phyloP scores from a whole-genome alignment of 1,140 invertebrate genomes.

The Proctacanthus coquilletti region DNA sequence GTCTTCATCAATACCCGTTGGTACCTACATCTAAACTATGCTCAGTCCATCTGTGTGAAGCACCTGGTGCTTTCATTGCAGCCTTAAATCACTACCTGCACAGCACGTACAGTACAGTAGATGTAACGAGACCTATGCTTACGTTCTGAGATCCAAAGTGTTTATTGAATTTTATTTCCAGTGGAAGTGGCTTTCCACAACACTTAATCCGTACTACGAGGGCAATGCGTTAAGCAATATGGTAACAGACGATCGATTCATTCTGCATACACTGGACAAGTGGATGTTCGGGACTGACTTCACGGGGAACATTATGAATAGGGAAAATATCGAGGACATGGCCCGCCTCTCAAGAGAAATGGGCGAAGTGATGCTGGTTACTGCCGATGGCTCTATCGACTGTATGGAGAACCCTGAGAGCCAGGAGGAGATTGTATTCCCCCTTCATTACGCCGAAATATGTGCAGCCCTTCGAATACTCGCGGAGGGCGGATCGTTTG shows the following conservation, averaged over 20 bases:
- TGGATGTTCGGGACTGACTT: conserved; percentile 79
- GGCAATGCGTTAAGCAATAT: conserved; percentile 54
- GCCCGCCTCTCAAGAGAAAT: conserved; percentile 14
- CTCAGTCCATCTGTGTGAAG: conserved; percentile 82
- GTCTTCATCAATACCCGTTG: conserved; percentile 46
- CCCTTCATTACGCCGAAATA: conserved; percentile 69
- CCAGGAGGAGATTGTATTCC: conserved; percentile 64
- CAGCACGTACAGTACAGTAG: conserved; percentile 33
- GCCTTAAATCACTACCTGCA: conserved; percentile 76
- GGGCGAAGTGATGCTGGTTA: conserved; percentile 41
- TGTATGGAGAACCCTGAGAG: conserved; percentile 68
- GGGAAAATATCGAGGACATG: conserved; percentile 48
- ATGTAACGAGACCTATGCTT: conserved; percentile 31
- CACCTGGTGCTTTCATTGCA: conserved; percentile 83
- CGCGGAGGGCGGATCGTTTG: conserved; percentile 53
- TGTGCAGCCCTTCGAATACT: conserved; percentile 57
- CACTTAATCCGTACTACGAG: conserved; percentile 86
- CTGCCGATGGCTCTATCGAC: conserved; percentile 87
- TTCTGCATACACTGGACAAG: conserved; percentile 53
- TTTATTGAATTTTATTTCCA: conserved; percentile 19
- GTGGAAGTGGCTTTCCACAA: conserved; percentile 75
- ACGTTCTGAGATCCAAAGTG: conserved; percentile 28
- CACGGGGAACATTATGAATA: conserved; percentile 65
- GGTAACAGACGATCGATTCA: conserved; percentile 76
- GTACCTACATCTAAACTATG: conserved; percentile 42